Percentiles rank a stretch among this genome's conserved stretches.
phyloP scores from a whole-genome alignment of 1,140 invertebrate species.

The Zaprionus africanus region DNA sequence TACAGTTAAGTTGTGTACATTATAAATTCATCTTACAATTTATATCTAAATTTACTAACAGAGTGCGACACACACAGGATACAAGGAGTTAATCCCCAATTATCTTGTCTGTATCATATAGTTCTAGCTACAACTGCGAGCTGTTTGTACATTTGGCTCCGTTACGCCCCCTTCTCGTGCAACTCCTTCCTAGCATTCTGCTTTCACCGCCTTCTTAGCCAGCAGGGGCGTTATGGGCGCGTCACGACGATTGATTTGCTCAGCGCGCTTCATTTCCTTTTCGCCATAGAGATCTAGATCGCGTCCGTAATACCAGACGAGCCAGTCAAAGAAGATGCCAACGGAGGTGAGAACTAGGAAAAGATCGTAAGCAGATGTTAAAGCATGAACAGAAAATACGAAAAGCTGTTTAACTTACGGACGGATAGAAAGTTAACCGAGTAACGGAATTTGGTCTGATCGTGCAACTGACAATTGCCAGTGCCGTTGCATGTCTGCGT shows the following conservation, averaged over 20 bases:
- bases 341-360: constrained; percentile 85
- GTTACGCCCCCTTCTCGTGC: neutral
- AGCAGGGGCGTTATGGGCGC: constrained; percentile 70
- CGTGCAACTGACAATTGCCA: constrained; percentile 88
- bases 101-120: constrained; percentile 8
- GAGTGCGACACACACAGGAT: constrained; percentile 14
- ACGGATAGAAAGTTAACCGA: constrained; percentile 86
- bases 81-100: neutral
- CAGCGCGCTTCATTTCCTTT: constrained; percentile 81
- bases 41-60: constrained; percentile 34
- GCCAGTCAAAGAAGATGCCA: constrained; percentile 86
- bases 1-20: constrained; percentile 26
- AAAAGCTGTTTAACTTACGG: constrained; percentile 79
- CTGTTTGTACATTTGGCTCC: constrained; percentile 59
- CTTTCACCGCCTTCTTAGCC: constrained; percentile 52
- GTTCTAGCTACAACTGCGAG: constrained; percentile 38
- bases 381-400: neutral
- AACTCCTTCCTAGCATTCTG: constrained; percentile 29
- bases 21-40: constrained; percentile 66
- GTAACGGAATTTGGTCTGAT: constrained; percentile 86
- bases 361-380: neutral
- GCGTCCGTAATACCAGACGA: constrained; percentile 86
- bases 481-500: constrained; percentile 87
- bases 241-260: constrained; percentile 59
- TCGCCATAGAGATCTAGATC: constrained; percentile 87